Conservation (phyloP, 2,113 vertebrate genomes). For the Mixornis gularis region DNA sequence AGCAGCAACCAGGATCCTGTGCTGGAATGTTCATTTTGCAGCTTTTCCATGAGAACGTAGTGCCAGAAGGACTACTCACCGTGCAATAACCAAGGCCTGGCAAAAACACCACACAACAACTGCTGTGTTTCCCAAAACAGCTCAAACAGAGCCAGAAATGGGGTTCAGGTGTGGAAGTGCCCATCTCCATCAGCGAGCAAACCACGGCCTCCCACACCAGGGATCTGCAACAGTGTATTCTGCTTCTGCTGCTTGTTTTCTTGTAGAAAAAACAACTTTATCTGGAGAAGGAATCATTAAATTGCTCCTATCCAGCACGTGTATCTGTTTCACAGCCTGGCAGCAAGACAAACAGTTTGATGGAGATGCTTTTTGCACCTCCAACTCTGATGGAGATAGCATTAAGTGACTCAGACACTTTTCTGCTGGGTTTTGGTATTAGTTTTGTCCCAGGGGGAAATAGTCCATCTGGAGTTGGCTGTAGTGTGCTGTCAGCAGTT, state of each 20-base stretch:
- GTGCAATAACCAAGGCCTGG: background rate
- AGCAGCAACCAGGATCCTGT: background rate
- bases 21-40: background rate
- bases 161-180: background rate
- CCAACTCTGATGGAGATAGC: background rate
- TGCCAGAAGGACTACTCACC: background rate
- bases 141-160: background rate
- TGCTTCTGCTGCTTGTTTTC: background rate
- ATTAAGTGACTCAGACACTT: conserved; percentile 22
- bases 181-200: rapidly evolving
- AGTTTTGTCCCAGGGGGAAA: conserved; percentile 16
- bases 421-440: background rate
- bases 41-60: background rate
- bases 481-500: conserved; percentile 42
- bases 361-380: background rate
- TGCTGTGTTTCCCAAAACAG: background rate
- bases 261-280: background rate
- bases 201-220: background rate
- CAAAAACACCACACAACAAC: background rate
- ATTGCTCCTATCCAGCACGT: background rate
- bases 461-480: conserved; percentile 48
- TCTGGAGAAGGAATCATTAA: background rate
- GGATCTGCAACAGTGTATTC: background rate
- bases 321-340: background rate
- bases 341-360: background rate